Base-by-base conservation (phyloP, 1,140 invertebrate genomes). In the Platyscapa corneri region DNA sequence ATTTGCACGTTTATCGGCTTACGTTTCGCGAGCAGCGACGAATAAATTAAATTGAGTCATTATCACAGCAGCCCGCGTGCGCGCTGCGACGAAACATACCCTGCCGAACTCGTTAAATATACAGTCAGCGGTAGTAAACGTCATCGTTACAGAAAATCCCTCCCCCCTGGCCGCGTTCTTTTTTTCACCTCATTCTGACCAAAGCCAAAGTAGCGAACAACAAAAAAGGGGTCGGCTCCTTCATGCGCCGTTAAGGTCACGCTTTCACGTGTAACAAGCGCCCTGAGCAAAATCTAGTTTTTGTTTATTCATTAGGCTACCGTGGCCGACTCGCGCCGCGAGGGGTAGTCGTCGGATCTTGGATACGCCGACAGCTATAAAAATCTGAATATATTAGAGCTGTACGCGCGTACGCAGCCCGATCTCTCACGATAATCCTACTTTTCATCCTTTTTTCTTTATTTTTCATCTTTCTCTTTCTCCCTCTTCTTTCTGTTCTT, bases 371-470 rank as follows among this genome's bases (percentile, higher is more conserved):
- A 89, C 88, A 89, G 92, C 91, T 89, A 93, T 93, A 93, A 93
- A 93, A 93, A 93, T 93, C 91, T 92, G 92, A 93, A 93, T 93
- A 93, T 92, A 93, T 93, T 93, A 93, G 90, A 39, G 65, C 32
- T 32, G 46, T 16, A 34, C 56, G n/a, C 77, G 79, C 79, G 30
- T 72, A 27, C 37, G 16, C 56, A 37, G 30, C 0, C 37, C 77
- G 67, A 80, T 64, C 27, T 27, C 49, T 23, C 53, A 65, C 32
- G 67, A 72, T 72, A 85, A 80, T 85, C 67, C 77, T 18, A 49
- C 64, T 79, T 77, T 79, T 77, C 46, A 49, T 74, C 1, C 49
- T 37, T 82, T 20, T 75, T 42, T 82, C 32, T 3, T 64, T 64
- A 34, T 37, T 34, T 8, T 7, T 56, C 46, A 32, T 8, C 18